These are phyloP conservation scores for Cyprinodon brontotheroides DNA, from an alignment of 2,113 vertebrate species.

Conservation along the genomic window DNA sequence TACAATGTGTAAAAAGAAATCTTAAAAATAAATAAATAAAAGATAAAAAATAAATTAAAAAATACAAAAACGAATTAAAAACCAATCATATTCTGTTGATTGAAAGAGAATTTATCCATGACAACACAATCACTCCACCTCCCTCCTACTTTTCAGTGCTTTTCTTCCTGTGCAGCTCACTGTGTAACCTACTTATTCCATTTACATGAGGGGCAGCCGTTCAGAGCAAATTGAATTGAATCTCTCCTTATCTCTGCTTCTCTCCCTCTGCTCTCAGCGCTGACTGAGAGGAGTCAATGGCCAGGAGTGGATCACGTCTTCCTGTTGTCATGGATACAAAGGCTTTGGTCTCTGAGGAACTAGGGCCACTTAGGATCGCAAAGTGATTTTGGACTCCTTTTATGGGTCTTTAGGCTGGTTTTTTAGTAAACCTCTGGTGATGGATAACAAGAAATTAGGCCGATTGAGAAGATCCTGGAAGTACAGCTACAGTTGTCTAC, in stretches of 20 bases:
- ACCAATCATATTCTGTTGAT: slow-evolving; percentile 26
- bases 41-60: not conserved
- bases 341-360: slow-evolving; percentile 63
- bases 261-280: slow-evolving; percentile 60
- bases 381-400: slow-evolving; percentile 69
- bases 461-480: slow-evolving; percentile 42
- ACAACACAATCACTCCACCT: slow-evolving; percentile 36
- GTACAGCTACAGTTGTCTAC: slow-evolving; percentile 48
- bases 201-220: slow-evolving; percentile 65
- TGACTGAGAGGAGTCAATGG: slow-evolving; percentile 70
- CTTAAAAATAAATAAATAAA: slow-evolving; percentile 25
- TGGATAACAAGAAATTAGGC: slow-evolving; percentile 45
- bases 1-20: not conserved
- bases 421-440: slow-evolving; percentile 53
- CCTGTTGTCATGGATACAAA: slow-evolving; percentile 77
- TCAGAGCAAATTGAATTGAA: slow-evolving; percentile 70
- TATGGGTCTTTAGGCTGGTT: slow-evolving; percentile 40
- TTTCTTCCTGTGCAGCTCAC: slow-evolving; percentile 31
- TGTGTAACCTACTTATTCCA: slow-evolving; percentile 65
- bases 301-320: slow-evolving; percentile 66
- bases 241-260: slow-evolving; percentile 68
- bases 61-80: not conserved
- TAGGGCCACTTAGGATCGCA: slow-evolving; percentile 53
- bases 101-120: slow-evolving; percentile 25
- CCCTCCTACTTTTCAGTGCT: slow-evolving; percentile 16